phyloP scores from a whole-genome alignment of 2,888 invertebrate species.

The Dione juno region DNA sequence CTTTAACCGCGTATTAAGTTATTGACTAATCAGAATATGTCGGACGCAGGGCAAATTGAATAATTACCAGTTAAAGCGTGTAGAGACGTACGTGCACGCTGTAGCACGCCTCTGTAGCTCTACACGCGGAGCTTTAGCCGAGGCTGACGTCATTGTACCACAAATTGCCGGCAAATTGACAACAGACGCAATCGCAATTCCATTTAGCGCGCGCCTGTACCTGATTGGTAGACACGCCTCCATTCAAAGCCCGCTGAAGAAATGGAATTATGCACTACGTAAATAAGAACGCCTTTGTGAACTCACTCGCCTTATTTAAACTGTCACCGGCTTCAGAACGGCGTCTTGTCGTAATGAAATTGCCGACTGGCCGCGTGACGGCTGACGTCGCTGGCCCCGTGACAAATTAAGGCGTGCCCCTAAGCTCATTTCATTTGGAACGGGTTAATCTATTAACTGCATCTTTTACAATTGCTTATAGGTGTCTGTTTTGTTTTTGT shows the following conservation, averaged over 20 bases:
- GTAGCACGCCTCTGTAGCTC: neutral
- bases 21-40: constrained; percentile 77
- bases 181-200: constrained; percentile 66
- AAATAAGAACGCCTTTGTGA: constrained; percentile 72
- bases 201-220: constrained; percentile 74
- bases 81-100: constrained; percentile 33
- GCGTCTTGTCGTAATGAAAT: constrained; percentile 52
- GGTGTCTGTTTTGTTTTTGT: neutral
- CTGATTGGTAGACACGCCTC: constrained; percentile 79
- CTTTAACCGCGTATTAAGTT: constrained; percentile 69
- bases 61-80: constrained; percentile 77
- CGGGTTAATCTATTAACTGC: constrained; percentile 42
- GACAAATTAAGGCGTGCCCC: constrained; percentile 42
- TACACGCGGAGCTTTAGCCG: constrained; percentile 42
- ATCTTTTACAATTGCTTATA: constrained; percentile 20
- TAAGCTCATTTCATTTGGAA: constrained; percentile 38
- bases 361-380: constrained; percentile 50
- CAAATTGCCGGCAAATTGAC: constrained; percentile 81
- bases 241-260: constrained; percentile 63
- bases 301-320: constrained; percentile 63
- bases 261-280: constrained; percentile 79
- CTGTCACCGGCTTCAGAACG: constrained; percentile 52
- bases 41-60: constrained; percentile 76
- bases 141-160: constrained; percentile 70
- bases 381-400: constrained; percentile 41